These are phyloP conservation scores for Drosophila azteca DNA, from an alignment of 1,140 invertebrate species.

Conservation along the genomic window DNA sequence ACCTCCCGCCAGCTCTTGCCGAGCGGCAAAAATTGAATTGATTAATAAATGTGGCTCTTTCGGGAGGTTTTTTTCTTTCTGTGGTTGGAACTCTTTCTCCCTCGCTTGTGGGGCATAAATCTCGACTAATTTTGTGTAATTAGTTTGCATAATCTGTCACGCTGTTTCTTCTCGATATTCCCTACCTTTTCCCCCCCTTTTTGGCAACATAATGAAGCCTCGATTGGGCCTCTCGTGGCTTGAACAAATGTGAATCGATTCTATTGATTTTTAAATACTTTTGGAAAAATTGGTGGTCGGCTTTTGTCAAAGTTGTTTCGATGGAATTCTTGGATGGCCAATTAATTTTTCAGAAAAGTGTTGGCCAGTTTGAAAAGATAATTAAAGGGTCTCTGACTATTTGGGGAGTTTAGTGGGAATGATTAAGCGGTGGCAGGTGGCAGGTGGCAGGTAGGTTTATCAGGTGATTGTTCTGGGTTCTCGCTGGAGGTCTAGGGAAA, in stretches of 20 bases:
- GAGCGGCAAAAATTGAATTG: conserved; percentile 73
- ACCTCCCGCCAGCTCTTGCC: conserved; percentile 45
- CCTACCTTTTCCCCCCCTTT: conserved; percentile 37
- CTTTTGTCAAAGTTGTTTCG: conserved; percentile 44
- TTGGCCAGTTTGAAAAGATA: conserved; percentile 40
- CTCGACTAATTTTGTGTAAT: conserved; percentile 80
- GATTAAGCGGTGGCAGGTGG: conserved; percentile 30
- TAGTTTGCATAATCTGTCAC: conserved; percentile 82
- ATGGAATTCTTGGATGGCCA: conserved; percentile 37
- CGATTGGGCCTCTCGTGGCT: conserved; percentile 53
- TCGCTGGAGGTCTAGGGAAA: too few species aligned
- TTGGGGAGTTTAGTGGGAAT: conserved; percentile 30
- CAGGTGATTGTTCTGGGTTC: conserved; percentile 5
- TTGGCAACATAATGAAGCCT: conserved; percentile 58
- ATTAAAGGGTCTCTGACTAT: conserved; percentile 42
- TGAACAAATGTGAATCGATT: conserved; percentile 69
- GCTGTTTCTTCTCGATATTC: conserved; percentile 53
- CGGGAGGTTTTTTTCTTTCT: conserved; percentile 10
- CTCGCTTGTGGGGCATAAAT: conserved; percentile 60
- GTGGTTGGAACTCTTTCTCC: conserved; percentile 26
- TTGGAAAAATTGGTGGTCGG: conserved; percentile 54
- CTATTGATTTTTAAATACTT: conserved; percentile 61
- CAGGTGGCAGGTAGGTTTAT: conserved; percentile 18
- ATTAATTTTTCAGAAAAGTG: conserved; percentile 49
- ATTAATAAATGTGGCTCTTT: conserved; percentile 68